These are phyloP conservation scores for Galeopterus variegatus DNA, from an alignment of 2,113 vertebrate species.

Conservation along the genomic window DNA sequence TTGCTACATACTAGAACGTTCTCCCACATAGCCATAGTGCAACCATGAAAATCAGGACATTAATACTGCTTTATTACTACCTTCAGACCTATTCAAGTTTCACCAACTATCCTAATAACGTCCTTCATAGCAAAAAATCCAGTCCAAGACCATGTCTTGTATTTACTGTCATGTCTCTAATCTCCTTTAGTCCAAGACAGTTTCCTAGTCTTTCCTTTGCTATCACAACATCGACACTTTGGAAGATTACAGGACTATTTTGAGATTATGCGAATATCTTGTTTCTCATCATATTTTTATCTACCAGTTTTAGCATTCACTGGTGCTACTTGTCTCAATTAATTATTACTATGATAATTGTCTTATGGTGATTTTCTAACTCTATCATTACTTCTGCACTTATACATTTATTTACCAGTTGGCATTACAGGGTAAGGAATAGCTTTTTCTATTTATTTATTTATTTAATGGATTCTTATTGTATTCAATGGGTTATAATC, in stretches of 20 bases:
- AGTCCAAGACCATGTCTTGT: neutral
- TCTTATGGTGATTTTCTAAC: neutral
- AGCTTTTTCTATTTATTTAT: neutral
- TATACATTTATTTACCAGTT: slow-evolving; percentile 44
- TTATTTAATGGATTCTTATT: neutral
- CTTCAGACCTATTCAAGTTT: neutral
- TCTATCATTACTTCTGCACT: neutral
- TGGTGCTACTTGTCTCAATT: neutral
- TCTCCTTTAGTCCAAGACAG: neutral
- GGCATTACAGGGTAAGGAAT: neutral
- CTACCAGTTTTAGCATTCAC: neutral
- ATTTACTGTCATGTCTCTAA: neutral
- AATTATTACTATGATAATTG: neutral
- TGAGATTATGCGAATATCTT: slow-evolving; percentile 7
- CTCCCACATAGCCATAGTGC: neutral
- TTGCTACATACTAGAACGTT: neutral
- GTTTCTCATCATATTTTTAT: slow-evolving; percentile 5
- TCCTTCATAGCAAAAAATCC: slow-evolving; percentile 5
- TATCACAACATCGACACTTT: neutral
- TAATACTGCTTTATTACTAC: slow-evolving; percentile 4
- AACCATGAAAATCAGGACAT: slow-evolving; percentile 29
- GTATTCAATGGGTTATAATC: neutral
- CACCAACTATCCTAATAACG: neutral
- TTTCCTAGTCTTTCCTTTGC: neutral
- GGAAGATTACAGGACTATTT: neutral